Evolutionary conservation across 1,140 invertebrate species (phyloP).

Genomic region (Drosophila mauritiana): DNA sequence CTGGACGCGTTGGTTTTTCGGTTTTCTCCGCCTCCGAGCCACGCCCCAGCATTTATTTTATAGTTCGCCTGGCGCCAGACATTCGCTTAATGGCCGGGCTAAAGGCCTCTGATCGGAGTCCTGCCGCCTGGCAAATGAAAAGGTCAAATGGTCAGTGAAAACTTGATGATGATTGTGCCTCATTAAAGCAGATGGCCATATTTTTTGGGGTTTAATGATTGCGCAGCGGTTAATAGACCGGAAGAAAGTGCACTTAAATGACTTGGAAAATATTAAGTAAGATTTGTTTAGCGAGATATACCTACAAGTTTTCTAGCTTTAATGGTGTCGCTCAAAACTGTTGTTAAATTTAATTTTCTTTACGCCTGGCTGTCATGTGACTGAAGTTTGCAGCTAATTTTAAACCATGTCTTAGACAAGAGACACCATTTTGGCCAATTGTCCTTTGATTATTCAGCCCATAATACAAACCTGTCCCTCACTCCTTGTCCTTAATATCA

Average conservation of each 20-base stretch:
- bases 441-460: conserved; percentile 14
- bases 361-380: no score
- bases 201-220: conserved; percentile 42
- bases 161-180: conserved; percentile 49
- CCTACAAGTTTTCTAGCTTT: background rate
- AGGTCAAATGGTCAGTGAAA: conserved; percentile 71
- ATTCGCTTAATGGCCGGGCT: conserved; percentile 60
- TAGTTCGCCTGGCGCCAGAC: conserved; percentile 71
- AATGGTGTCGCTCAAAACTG: background rate
- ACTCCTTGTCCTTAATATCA: conserved; percentile 5
- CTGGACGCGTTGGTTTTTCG: conserved; percentile 19
- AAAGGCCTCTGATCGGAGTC: conserved; percentile 39
- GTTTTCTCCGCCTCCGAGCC: conserved; percentile 33
- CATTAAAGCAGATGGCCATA: conserved; percentile 51
- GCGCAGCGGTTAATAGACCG: conserved; percentile 22
- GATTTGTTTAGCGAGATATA: conserved; percentile 22
- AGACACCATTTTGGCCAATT: background rate
- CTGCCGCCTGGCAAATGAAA: conserved; percentile 32
- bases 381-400: background rate
- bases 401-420: background rate
- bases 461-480: conserved; percentile 51
- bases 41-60: conserved; percentile 73
- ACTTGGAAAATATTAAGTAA: conserved; percentile 30
- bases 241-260: conserved; percentile 26
- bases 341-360: background rate